Evolutionary conservation across 2,797 vertebrate genomes (phyloP), one percentile per base, ranked within the genome.

Genomic region (Pangasius krempfi): DNA sequence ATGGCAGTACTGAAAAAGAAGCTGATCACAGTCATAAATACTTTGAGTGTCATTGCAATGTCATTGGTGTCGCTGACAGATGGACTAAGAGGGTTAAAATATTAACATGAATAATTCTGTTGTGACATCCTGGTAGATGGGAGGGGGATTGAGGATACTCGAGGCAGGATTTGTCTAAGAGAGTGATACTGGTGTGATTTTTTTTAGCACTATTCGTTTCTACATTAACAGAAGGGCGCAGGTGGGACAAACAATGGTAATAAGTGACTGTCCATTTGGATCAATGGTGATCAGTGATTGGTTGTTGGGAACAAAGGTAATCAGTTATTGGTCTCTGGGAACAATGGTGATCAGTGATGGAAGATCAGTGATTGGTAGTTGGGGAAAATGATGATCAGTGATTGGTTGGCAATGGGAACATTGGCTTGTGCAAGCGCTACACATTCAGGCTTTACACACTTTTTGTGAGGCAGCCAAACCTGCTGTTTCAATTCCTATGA

Each of bases 11-110:
- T 33, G 27, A 47, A 60, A 40, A 18, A 30, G 56, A 18, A 86
- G 27, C 7, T 44, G 37, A 58, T 16, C 40, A 30, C 0, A 27
- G 72, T 64, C 56, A 76, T 78, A 78, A 86, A 86, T 44, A 62
- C 56, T 18, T 75, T 13, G 9, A 62, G 37, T 75, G 72, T 47
- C 85, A 62, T n/a, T 58, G 52, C 84, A 40, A 9, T 66, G 84
- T 60, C 52, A 86, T 86, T 58, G 50, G 68, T 73, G 8, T 75
- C 22, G 47, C 47, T 44, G 84, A 86, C 70, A 10, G 84, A 86
- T 60, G 54, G 70, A n/a, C 30, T 33, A 47, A 33, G 40, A 50
- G n/a, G 25, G 40, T 47, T 30, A 20, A 86, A n/a, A 64, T 50
- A 54, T n/a, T 75, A 76, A 27, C 73, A 47, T 76, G n/a, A 79